Percentiles rank a stretch among this genome's conserved stretches.
Conservation (phyloP, 1,140 invertebrate genomes). For the Rhagoletis zephyria region DNA sequence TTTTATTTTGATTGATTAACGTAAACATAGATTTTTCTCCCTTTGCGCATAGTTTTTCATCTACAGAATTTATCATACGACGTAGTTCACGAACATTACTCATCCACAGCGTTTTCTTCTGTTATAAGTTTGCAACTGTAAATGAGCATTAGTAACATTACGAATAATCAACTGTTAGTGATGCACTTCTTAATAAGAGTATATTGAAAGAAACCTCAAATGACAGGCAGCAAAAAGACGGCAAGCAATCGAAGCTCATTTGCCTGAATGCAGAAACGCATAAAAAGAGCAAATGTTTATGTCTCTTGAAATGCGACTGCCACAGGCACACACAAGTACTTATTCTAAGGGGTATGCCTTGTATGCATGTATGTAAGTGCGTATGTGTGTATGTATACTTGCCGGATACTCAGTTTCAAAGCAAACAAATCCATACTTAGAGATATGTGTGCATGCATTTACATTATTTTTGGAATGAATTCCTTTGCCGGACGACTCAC, state of each 20-base stretch:
- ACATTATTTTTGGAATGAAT: slow-evolving; percentile 32
- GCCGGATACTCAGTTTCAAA: background rate
- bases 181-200: background rate
- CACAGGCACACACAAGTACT: background rate
- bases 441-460: slow-evolving; percentile 3
- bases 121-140: no score
- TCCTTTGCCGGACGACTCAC: background rate
- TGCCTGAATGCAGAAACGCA: background rate
- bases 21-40: no score
- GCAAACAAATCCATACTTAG: slow-evolving; percentile 2
- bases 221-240: background rate
- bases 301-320: background rate
- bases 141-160: no score
- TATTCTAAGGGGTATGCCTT: no score
- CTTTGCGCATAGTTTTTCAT: no score
- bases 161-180: background rate
- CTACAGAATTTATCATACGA: no score
- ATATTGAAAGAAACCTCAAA: background rate
- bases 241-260: background rate
- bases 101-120: no score
- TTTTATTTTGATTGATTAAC: no score
- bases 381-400: background rate
- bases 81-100: no score
- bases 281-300: slow-evolving; percentile 6
- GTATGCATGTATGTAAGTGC: background rate